Evolutionary conservation across 2,113 vertebrate genomes (phyloP).

Genomic region (Rostratula benghalensis): DNA sequence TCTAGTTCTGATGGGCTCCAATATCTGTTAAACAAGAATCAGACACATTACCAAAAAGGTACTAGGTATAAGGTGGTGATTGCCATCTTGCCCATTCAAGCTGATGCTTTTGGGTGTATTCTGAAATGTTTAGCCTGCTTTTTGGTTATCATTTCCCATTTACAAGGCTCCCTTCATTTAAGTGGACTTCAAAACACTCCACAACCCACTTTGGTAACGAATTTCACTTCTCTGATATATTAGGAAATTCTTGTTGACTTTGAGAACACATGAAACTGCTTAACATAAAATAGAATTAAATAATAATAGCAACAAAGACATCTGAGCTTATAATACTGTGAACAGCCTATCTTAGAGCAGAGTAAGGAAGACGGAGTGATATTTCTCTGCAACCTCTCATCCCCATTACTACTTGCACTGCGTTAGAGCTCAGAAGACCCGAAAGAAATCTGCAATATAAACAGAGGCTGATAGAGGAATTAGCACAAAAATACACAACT

Average conservation of each 20-base stretch:
- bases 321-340: not conserved
- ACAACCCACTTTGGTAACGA: not conserved
- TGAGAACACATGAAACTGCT: not conserved
- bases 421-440: not conserved
- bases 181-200: not conserved
- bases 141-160: not conserved
- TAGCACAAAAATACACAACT: not conserved
- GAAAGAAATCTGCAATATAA: not conserved
- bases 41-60: not conserved
- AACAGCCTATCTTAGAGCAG: not conserved
- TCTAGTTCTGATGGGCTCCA: not conserved
- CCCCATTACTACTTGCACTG: not conserved
- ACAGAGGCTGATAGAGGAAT: not conserved
- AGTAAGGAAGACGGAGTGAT: not conserved
- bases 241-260: not conserved
- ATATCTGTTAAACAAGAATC: not conserved
- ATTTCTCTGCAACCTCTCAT: not conserved
- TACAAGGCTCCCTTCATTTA: not conserved
- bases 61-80: not conserved
- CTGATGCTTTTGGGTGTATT: not conserved
- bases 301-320: not conserved
- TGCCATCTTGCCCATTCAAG: rapidly evolving
- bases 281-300: not conserved
- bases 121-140: not conserved
- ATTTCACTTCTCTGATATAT: not conserved